Evolutionary conservation across 2,113 vertebrate species (phyloP), one percentile per base, ranked within the genome.

Genomic region (Prinia subflava): DNA sequence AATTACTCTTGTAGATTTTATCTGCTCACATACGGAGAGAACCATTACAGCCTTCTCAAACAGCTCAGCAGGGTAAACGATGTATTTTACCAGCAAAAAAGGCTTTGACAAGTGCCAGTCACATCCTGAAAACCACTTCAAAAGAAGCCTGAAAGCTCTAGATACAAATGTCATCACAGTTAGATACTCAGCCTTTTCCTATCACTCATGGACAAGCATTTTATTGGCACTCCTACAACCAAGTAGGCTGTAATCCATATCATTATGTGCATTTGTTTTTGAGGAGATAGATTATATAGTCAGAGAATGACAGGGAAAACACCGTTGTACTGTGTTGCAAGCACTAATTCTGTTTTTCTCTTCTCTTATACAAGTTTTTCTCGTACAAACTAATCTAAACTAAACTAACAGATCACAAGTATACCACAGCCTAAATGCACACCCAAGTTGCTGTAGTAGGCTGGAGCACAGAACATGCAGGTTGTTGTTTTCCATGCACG

Each of bases 1-100:
- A 92, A 89, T 83, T 77, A 62, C 35, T 88, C 44, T n/a, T 39
- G 64, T 68, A 90, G 83, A 88, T 94, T 76, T 86, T 92, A 89
- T 89, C 93, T 42, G 46, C 60, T 82, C 47, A 24, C 47, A 44
- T 5, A 50, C 2, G 46, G 44, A 71, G 18, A 87, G 44, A 55
- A 85, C n/a, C 1, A 7, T 37, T 67, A 68, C 17, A 46, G 76
- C 22, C 28, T 49, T 52, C 50, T 88, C 53, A 85, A 83, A 76
- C 60, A 90, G 59, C 30, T 76, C 57, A 60, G n/a, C 13, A 56
- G 41, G 30, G 44, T 64, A 86, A 93, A 46, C 7, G 9, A 55
- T 17, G 18, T 27, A 9, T 65, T 87, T 67, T 86, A 33, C 75
- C 41, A 57, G 39, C 6, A 3, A 71, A 84, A n/a, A 28, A 65